These are phyloP conservation scores for Horisme vitalbata DNA, from an alignment of 2,888 invertebrate genomes.

Conservation along the genomic window DNA sequence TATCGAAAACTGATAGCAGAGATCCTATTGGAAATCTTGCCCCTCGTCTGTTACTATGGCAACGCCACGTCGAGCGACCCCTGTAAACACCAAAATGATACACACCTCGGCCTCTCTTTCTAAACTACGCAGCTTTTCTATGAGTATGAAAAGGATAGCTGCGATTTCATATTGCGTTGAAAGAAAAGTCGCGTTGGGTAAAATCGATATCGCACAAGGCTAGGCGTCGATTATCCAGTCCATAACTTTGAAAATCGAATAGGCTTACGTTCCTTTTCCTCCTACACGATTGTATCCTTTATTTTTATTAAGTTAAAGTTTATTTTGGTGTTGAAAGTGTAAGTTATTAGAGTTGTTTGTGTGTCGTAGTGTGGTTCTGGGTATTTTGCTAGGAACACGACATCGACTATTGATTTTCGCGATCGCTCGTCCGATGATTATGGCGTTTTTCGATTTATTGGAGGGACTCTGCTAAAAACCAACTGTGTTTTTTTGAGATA, in stretches of 20 bases:
- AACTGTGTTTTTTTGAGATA: too few relatives aligned
- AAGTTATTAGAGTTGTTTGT: constrained; percentile 29
- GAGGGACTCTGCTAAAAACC: too few relatives aligned
- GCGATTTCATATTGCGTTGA: constrained; percentile 41
- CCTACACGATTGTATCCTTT: constrained; percentile 26
- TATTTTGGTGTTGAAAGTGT: constrained; percentile 19
- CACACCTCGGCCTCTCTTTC: constrained; percentile 43
- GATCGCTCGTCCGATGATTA: constrained; percentile 53
- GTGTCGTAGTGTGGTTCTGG: constrained; percentile 26
- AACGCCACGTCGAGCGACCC: constrained; percentile 61
- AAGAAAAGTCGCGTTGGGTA: constrained; percentile 63
- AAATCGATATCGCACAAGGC: constrained; percentile 84
- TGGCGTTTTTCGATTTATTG: constrained; percentile 68
- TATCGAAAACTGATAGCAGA: constrained; percentile 69
- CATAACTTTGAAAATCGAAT: constrained; percentile 37
- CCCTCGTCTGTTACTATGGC: constrained; percentile 67
- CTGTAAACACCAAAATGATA: constrained; percentile 31
- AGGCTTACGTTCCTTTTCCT: constrained; percentile 25
- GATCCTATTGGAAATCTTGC: constrained; percentile 75
- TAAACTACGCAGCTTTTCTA: constrained; percentile 18
- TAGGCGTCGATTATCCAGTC: constrained; percentile 81
- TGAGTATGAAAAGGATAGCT: constrained; percentile 44
- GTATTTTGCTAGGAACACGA: constrained; percentile 47
- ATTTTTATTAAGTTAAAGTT: rapidly evolving
- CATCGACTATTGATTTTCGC: constrained; percentile 76